Percentiles rank a stretch among this genome's conserved stretches.
phyloP scores from a whole-genome alignment of 2,113 vertebrate genomes.

The Garra rufa region DNA sequence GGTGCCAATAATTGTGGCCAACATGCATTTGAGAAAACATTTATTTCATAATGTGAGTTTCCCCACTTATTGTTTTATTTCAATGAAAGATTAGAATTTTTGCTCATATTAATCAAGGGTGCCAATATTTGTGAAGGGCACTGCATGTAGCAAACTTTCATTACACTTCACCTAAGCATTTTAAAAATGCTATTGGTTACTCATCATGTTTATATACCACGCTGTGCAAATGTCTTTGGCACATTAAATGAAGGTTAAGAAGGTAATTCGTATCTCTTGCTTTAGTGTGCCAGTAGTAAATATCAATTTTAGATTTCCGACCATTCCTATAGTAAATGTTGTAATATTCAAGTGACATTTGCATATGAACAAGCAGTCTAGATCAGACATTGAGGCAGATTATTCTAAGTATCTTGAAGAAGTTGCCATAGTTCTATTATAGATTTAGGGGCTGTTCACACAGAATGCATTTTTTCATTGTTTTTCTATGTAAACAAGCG shows the following conservation, averaged over 20 bases:
- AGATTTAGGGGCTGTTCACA: background rate
- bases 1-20: no score
- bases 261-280: background rate
- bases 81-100: no score
- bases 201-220: background rate
- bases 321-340: background rate
- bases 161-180: constrained; percentile 23
- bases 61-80: no score
- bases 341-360: background rate
- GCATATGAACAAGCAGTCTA: background rate
- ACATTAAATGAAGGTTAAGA: background rate
- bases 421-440: background rate
- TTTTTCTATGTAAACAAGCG: background rate
- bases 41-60: no score
- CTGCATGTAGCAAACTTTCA: background rate
- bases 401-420: background rate
- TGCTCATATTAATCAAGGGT: no score
- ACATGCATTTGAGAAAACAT: no score
- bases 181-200: background rate
- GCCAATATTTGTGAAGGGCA: no score
- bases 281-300: background rate
- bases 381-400: background rate
- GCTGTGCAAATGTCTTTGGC: background rate
- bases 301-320: background rate
- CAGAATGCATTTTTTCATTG: background rate